phyloP scores from a whole-genome alignment of 2,113 vertebrate genomes.

The Indicator maculatus region DNA sequence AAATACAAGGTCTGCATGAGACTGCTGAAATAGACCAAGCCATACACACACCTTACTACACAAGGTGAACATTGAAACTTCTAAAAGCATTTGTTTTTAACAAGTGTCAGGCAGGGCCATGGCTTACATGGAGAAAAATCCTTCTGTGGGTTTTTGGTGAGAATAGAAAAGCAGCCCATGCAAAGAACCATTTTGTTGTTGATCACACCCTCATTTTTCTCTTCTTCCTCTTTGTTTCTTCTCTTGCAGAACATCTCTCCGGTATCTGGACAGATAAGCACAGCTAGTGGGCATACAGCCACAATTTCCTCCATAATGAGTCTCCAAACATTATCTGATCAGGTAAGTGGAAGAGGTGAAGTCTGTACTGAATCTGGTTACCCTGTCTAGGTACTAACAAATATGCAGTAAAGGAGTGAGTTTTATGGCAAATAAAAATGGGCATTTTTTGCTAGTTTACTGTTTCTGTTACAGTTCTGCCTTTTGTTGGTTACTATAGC shows the following conservation, averaged over 20 bases:
- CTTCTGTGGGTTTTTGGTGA: not conserved
- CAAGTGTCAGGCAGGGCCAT: not conserved
- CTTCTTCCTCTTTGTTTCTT: conserved; percentile 7
- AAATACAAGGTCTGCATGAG: not conserved
- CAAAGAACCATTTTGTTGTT: conserved; percentile 10
- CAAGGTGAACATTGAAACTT: not conserved
- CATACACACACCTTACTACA: not conserved
- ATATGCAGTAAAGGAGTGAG: not conserved
- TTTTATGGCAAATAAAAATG: not conserved
- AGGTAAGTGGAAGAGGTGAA: not conserved
- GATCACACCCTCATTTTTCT: not conserved
- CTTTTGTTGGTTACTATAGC: not conserved
- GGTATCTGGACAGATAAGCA: conserved; percentile 10
- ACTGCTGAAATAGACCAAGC: not conserved
- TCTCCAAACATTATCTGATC: not conserved
- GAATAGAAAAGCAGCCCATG: not conserved
- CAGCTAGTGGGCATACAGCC: not conserved
- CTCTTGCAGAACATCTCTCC: conserved; percentile 11
- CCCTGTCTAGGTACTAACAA: not conserved
- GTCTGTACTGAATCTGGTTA: not conserved
- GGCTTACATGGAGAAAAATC: not conserved
- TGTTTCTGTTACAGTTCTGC: not conserved
- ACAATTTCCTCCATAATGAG: not conserved
- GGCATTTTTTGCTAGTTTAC: not conserved
- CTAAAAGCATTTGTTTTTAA: not conserved